Conservation (phyloP, 2,113 vertebrate genomes). For the Sapayoa aenigma region DNA sequence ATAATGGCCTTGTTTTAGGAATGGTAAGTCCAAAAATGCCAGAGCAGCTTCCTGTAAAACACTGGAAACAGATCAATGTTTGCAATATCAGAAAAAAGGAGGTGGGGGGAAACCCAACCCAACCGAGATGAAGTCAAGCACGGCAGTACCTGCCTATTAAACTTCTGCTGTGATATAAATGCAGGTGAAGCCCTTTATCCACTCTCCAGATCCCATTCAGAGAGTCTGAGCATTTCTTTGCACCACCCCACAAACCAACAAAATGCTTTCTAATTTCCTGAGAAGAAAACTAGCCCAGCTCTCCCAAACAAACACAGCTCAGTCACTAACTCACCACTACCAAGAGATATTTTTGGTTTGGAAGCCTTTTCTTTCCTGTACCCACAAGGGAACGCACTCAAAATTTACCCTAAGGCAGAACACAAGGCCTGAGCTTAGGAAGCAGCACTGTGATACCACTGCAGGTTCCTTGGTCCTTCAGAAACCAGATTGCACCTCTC, state of each 20-base stretch:
- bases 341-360: neutral
- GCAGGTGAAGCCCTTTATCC: neutral
- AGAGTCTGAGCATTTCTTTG: neutral
- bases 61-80: neutral
- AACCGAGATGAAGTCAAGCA: neutral
- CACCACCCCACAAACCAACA: neutral
- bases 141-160: neutral
- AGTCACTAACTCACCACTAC: neutral
- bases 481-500: neutral
- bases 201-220: neutral
- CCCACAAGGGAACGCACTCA: neutral
- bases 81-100: neutral
- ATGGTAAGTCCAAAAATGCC: neutral
- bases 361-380: neutral
- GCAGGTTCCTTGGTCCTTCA: neutral
- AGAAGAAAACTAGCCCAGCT: neutral
- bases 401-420: neutral
- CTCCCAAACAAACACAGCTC: neutral
- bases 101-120: fast-evolving
- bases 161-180: neutral
- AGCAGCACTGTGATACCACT: neutral
- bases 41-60: neutral
- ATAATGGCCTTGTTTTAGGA: neutral
- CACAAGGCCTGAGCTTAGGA: neutral
- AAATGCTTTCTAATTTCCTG: neutral